Evolutionary conservation across 2,797 vertebrate genomes (phyloP).

Genomic region (Numenius phaeopus): DNA sequence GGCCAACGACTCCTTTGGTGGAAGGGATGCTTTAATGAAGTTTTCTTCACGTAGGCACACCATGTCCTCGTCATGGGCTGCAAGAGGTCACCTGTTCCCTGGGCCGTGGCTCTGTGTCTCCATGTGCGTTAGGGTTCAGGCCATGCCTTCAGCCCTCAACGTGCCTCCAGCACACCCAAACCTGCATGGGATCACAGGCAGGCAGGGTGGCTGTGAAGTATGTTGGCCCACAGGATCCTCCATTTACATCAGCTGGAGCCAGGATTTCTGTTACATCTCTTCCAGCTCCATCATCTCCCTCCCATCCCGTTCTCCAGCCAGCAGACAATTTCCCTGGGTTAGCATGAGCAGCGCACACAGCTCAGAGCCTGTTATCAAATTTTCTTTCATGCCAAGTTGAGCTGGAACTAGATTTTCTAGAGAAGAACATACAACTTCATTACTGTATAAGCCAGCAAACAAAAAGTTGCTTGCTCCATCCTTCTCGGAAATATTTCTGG

Average conservation of each 20-base stretch:
- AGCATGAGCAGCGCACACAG: background rate
- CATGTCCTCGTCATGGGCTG: rapidly evolving
- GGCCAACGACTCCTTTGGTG: background rate
- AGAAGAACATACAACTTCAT: background rate
- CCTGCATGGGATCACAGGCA: rapidly evolving
- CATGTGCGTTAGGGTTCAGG: rapidly evolving
- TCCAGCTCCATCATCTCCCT: background rate
- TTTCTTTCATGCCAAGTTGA: background rate
- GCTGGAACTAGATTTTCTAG: background rate
- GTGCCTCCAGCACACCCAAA: background rate
- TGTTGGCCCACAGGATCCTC: background rate
- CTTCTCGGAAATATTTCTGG: background rate
- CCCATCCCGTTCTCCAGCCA: background rate
- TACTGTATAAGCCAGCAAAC: background rate
- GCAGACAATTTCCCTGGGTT: background rate
- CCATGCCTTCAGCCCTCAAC: rapidly evolving
- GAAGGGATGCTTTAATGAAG: background rate
- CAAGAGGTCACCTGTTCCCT: background rate
- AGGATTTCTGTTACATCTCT: background rate
- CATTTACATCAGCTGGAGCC: background rate
- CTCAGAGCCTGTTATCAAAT: background rate
- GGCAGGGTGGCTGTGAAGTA: background rate
- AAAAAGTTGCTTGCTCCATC: rapidly evolving
- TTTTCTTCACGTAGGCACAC: background rate
- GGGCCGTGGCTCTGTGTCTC: rapidly evolving